A percentile compares a stretch with the other conserved stretches of the same genome.
Evolutionary conservation across 2,797 vertebrate genomes (phyloP).

Genomic region (Lithobates sylvaticus): DNA sequence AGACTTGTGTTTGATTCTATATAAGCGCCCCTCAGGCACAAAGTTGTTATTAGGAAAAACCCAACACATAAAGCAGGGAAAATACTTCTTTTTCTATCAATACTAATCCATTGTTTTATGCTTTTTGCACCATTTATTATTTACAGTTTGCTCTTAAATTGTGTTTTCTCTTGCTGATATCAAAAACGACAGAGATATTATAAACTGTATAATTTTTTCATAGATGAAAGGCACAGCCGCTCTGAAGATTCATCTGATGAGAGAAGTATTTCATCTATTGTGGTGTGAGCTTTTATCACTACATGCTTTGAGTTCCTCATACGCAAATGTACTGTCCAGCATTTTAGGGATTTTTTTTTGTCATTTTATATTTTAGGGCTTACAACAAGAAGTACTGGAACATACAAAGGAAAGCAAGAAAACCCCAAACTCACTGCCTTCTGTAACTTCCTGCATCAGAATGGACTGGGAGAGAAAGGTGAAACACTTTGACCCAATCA

Average conservation of each 20-base stretch:
- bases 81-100: not conserved
- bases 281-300: not conserved
- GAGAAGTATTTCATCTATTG: not conserved
- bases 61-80: not conserved
- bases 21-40: not conserved
- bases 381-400: too few relatives aligned
- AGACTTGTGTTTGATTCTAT: conserved; percentile 7
- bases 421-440: too few relatives aligned
- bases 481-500: too few relatives aligned
- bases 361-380: too few relatives aligned
- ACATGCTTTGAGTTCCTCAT: too few relatives aligned
- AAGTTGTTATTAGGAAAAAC: not conserved
- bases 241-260: not conserved
- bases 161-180: not conserved
- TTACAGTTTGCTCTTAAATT: not conserved
- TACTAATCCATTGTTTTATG: not conserved
- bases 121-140: not conserved
- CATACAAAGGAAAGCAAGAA: too few relatives aligned
- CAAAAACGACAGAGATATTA: not conserved
- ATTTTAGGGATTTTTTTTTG: too few relatives aligned
- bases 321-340: too few relatives aligned
- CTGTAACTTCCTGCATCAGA: too few relatives aligned
- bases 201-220: not conserved
- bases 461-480: too few relatives aligned
- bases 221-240: not conserved